These are phyloP conservation scores for Rhizoglyphus robini DNA, from an alignment of 1,140 invertebrate genomes.

Conservation along the genomic window DNA sequence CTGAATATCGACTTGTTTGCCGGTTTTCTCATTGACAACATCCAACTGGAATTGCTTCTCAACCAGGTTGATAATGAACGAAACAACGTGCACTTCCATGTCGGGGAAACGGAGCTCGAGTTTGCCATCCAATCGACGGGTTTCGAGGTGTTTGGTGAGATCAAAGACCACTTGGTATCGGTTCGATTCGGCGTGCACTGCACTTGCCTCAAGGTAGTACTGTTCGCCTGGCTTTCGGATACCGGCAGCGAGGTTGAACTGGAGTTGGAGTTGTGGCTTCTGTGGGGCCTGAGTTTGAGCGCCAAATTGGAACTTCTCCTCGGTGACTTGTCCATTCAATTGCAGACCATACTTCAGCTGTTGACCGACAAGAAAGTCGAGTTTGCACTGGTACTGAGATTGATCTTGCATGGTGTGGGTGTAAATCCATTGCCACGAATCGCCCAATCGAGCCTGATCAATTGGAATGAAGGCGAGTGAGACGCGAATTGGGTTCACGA, in stretches of 20 bases:
- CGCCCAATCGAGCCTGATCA: not conserved
- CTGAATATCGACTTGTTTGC: slow-evolving; percentile 11
- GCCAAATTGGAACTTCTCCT: not conserved
- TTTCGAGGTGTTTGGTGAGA: not conserved
- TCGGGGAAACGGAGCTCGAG: not conserved
- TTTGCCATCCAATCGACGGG: not conserved
- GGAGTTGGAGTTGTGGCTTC: not conserved
- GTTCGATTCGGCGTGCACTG: not conserved
- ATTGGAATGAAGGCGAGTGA: slow-evolving; percentile 2
- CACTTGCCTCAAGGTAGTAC: not conserved
- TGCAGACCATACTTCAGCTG: not conserved
- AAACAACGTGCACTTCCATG: not conserved
- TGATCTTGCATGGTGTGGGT: not conserved
- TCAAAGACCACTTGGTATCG: not conserved
- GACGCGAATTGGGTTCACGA: not conserved
- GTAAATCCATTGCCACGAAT: not conserved
- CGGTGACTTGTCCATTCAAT: not conserved
- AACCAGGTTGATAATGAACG: not conserved
- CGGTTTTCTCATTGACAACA: slow-evolving; percentile 1
- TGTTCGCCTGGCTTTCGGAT: not conserved
- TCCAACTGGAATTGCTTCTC: not conserved
- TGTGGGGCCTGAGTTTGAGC: not conserved
- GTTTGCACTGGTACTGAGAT: not conserved
- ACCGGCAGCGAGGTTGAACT: not conserved
- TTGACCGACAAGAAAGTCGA: not conserved